Evolutionary conservation across 2,113 vertebrate genomes (phyloP).

Genomic region (Empidonax alnorum): DNA sequence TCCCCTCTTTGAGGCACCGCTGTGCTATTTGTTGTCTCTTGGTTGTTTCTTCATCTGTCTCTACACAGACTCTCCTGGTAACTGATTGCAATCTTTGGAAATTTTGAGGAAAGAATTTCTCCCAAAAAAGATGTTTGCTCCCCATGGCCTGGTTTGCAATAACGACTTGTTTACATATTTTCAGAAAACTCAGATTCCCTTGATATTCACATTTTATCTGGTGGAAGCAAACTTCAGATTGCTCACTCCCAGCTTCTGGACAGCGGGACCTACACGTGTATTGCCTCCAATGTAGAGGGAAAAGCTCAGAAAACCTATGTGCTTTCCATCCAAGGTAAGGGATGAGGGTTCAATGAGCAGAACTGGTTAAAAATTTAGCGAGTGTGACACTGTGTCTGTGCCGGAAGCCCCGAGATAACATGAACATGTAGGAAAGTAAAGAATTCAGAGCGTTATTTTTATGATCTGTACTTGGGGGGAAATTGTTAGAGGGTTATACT

Average conservation of each 20-base stretch:
- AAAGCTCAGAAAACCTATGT: constrained; percentile 86
- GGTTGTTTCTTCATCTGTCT: background rate
- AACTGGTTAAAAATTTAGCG: background rate
- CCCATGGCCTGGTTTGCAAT: background rate
- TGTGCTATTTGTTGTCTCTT: background rate
- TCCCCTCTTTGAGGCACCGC: background rate
- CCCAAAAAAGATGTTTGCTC: background rate
- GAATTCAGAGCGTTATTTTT: background rate
- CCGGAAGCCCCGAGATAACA: background rate
- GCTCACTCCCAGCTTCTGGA: constrained; percentile 85
- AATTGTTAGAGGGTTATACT: background rate
- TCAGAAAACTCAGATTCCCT: constrained; percentile 87
- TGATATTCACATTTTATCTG: constrained; percentile 91
- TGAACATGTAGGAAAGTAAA: background rate
- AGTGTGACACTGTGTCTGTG: background rate
- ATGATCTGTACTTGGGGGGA: background rate
- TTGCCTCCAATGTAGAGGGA: constrained; percentile 91
- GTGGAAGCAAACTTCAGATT: constrained; percentile 92
- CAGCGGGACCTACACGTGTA: constrained; percentile 86
- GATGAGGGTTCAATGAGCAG: background rate
- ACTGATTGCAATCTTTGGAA: background rate
- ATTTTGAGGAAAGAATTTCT: background rate
- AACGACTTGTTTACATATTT: background rate
- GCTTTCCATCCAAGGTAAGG: constrained; percentile 88
- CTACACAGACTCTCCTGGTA: background rate